These are phyloP conservation scores for Scomber scombrus DNA, from an alignment of 2,113 vertebrate species.

Conservation along the genomic window DNA sequence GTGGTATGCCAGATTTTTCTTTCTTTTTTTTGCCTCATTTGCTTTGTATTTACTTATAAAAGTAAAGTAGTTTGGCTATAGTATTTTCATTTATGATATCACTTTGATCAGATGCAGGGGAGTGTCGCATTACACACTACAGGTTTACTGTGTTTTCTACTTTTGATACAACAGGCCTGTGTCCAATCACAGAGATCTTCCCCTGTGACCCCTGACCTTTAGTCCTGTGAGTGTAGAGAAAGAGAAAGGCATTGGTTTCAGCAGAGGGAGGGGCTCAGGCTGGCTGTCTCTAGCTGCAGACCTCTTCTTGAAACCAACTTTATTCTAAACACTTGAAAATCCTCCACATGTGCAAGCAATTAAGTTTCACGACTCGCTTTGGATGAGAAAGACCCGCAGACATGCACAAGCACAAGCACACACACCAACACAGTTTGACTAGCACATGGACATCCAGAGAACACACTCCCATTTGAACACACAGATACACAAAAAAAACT, in stretches of 20 bases:
- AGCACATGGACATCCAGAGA: slow-evolving; percentile 15
- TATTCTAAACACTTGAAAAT: slow-evolving; percentile 84
- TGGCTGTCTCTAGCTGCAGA: slow-evolving; percentile 63
- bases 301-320: slow-evolving; percentile 79
- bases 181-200: slow-evolving; percentile 83
- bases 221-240: slow-evolving; percentile 67
- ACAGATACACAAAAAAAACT: not conserved
- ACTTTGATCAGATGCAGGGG: slow-evolving; percentile 71
- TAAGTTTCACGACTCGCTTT: slow-evolving; percentile 79
- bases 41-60: slow-evolving; percentile 54
- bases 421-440: slow-evolving; percentile 20
- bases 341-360: slow-evolving; percentile 85
- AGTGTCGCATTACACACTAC: slow-evolving; percentile 62
- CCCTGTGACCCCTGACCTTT: slow-evolving; percentile 77
- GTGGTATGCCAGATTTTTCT: slow-evolving; percentile 53
- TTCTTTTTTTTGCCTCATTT: slow-evolving; percentile 52
- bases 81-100: slow-evolving; percentile 67
- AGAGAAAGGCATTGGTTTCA: slow-evolving; percentile 80
- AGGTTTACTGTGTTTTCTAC: slow-evolving; percentile 62
- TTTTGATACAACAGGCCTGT: slow-evolving; percentile 79
- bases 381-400: slow-evolving; percentile 69
- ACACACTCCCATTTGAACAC: not conserved
- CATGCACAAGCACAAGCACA: slow-evolving; percentile 40
- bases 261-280: slow-evolving; percentile 60
- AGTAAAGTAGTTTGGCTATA: slow-evolving; percentile 46